These are phyloP conservation scores for Chiloscyllium punctatum DNA, from an alignment of 2,797 vertebrate genomes.

Conservation along the genomic window DNA sequence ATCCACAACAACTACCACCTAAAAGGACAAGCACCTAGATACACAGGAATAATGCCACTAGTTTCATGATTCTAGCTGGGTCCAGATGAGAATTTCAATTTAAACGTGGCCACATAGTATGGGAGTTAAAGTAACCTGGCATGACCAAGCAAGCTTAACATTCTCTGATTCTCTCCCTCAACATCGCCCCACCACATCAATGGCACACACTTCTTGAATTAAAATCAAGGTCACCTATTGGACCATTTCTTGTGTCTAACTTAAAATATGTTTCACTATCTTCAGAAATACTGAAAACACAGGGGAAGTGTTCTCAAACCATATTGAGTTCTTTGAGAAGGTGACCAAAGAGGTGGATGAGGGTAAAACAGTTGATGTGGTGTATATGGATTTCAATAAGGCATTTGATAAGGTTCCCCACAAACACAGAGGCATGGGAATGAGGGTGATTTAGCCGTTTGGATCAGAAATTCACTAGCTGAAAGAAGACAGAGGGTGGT, in stretches of 20 bases:
- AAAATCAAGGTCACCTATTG: neutral
- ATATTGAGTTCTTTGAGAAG: too few species aligned
- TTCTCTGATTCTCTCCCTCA: rapidly evolving
- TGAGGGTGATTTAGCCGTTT: too few species aligned
- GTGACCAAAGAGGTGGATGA: too few species aligned
- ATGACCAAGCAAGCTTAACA: neutral
- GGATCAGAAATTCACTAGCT: too few species aligned
- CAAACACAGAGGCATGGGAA: too few species aligned
- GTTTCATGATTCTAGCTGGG: neutral
- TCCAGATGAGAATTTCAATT: neutral
- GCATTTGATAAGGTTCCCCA: too few species aligned
- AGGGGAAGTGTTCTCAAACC: too few species aligned
- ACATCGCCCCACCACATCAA: neutral
- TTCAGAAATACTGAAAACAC: neutral
- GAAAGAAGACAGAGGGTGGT: too few species aligned
- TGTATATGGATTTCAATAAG: too few species aligned
- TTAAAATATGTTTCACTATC: neutral
- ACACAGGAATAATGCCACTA: neutral
- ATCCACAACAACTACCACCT: too few species aligned
- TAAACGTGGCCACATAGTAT: neutral
- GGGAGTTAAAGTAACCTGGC: neutral
- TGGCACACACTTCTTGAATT: neutral
- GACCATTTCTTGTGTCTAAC: neutral
- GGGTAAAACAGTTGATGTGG: too few species aligned
- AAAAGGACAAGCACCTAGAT: too few species aligned